Evolutionary conservation across 2,888 invertebrate genomes (phyloP), one percentile per base, ranked within the genome.

Genomic region (Chironomus riparius): DNA sequence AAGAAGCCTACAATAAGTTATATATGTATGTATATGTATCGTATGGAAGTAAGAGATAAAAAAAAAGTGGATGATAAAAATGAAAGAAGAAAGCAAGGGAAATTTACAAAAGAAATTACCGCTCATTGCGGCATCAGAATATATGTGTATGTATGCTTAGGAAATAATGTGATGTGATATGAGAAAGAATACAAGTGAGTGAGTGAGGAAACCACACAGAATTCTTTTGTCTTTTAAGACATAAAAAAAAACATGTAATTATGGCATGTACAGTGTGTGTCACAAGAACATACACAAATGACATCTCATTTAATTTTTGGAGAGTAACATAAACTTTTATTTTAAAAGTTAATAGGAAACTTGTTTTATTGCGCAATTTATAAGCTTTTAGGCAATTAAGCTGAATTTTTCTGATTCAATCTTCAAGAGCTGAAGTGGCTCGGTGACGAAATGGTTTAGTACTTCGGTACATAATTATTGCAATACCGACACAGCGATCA

Each of bases 21-120:
- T 13, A 24, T 7, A 24, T 24, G 24, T 56, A 15, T n/a, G 3
- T 48, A 3, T 3, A 5, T 56, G 15, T 7, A 15, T 18, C n/a
- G 18, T 7, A 56, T 56, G 56, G n/a, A 15, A 56, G 18, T 18
- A 18, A 15, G 56, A 56, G 56, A 18, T 50, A 50, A 56, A 56
- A 50, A n/a, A n/a, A 56, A 18, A 56, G 56, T 56, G 56, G 18
- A 18, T 56, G 56, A 50, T 13, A 3, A 56, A 56, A 56, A 18
- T 5, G 2, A 18, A 65, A 12, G 65, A 24, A 65, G 21, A 65
- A 65, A 65, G 21, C 65, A 21, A 10, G 38, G 65, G 12, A 21
- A 65, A 65, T 65, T 65, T 65, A 65, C 65, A 65, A 65, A 65
- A 22, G 22, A 65, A 65, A 65, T 65, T 65, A 65, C 13, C 65